Conservation (phyloP, 1,140 invertebrate species). For the Platorchestia sp. region DNA sequence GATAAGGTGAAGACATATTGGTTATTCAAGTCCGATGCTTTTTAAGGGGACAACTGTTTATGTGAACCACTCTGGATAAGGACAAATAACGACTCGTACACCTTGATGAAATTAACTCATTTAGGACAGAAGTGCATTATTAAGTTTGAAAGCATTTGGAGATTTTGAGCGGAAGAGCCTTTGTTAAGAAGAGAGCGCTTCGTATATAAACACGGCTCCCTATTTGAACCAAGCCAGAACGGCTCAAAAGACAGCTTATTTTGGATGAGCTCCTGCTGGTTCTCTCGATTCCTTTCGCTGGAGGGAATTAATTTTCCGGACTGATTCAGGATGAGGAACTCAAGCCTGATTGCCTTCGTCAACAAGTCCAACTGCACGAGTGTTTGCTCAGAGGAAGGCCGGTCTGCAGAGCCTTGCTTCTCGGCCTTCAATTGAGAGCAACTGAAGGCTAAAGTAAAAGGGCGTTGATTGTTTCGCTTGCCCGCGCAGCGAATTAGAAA, state of each 20-base stretch:
- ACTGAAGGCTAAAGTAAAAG: background rate
- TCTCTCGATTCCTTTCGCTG: constrained; percentile 17
- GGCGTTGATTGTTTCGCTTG: background rate
- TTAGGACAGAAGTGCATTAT: background rate
- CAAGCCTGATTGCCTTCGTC: constrained; percentile 37
- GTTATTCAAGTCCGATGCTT: too few relatives aligned
- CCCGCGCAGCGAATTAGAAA: background rate
- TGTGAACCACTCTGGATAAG: too few relatives aligned
- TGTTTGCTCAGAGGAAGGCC: background rate
- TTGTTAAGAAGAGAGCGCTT: background rate
- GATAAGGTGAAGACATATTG: too few relatives aligned
- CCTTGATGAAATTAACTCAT: too few relatives aligned
- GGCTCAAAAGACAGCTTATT: background rate
- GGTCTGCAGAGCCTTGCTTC: background rate
- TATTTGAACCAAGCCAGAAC: background rate
- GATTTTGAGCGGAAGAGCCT: background rate
- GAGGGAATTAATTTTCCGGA: constrained; percentile 23
- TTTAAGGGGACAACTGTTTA: too few relatives aligned
- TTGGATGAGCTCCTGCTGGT: constrained; percentile 25
- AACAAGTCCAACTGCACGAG: constrained; percentile 4
- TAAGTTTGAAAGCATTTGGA: background rate
- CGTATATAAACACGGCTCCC: constrained; percentile 19
- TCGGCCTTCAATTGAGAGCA: background rate
- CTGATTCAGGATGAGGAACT: constrained; percentile 15
- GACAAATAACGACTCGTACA: too few relatives aligned